Conservation (phyloP, 2,797 vertebrate genomes). For the Paedocypris micromegethes region DNA sequence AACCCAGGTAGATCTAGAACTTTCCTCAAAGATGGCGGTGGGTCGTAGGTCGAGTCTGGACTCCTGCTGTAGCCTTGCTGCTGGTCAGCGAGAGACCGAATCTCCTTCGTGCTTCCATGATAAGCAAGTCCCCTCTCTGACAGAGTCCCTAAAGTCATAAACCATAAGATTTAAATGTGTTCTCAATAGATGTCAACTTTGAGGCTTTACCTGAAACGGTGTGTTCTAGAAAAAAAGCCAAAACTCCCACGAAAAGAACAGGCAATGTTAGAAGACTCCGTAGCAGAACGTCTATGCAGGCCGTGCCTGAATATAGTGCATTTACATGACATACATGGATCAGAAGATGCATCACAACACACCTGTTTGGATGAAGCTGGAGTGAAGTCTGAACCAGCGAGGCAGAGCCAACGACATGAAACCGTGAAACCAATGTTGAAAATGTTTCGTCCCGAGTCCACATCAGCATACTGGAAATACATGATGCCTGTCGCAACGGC, state of each 20-base stretch:
- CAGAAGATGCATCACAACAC: background rate
- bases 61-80: slow-evolving; percentile 14
- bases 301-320: slow-evolving; percentile 36
- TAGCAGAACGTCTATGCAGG: slow-evolving; percentile 67
- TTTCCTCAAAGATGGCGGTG: slow-evolving; percentile 50
- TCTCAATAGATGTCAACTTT: background rate
- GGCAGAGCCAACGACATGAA: slow-evolving; percentile 78
- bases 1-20: slow-evolving; percentile 54
- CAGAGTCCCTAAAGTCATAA: slow-evolving; percentile 60
- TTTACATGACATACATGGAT: background rate
- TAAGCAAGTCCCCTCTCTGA: slow-evolving; percentile 68
- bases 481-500: slow-evolving; percentile 74
- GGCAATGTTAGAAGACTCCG: slow-evolving; percentile 70
- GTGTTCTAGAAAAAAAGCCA: slow-evolving; percentile 78
- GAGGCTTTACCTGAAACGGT: slow-evolving; percentile 74
- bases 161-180: background rate
- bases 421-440: slow-evolving; percentile 80
- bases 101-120: slow-evolving; percentile 19
- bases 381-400: slow-evolving; percentile 62
- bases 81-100: background rate
- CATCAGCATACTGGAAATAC: slow-evolving; percentile 75
- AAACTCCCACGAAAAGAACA: slow-evolving; percentile 70
- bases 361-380: slow-evolving; percentile 67
- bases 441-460: slow-evolving; percentile 79
- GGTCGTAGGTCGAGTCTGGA: slow-evolving; percentile 47